Conservation (phyloP, 2,113 vertebrate species). For the Pipra filicauda region DNA sequence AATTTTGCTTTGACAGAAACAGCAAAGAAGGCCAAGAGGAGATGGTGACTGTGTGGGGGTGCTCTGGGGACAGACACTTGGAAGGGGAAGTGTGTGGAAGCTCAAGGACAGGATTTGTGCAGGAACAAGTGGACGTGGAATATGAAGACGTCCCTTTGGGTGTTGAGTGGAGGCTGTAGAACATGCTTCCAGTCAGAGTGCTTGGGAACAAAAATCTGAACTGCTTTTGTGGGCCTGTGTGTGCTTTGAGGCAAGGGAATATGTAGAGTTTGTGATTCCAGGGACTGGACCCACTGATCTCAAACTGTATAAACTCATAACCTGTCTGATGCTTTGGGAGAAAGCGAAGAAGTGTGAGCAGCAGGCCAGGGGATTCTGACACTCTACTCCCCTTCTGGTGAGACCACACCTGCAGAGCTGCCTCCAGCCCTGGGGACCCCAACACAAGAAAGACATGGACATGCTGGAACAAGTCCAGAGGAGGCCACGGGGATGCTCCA, state of each 20-base stretch:
- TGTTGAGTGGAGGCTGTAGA: neutral
- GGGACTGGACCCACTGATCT: neutral
- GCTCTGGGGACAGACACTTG: neutral
- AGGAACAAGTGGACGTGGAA: neutral
- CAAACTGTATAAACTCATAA: neutral
- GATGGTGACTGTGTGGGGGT: neutral
- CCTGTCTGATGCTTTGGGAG: neutral
- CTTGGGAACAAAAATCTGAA: neutral
- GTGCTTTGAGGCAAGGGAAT: neutral
- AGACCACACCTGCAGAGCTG: neutral
- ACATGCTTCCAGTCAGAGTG: neutral
- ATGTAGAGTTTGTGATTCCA: neutral
- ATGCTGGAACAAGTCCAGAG: neutral
- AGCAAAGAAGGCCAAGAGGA: neutral
- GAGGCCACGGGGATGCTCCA: neutral
- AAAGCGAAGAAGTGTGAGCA: neutral
- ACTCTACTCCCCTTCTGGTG: neutral
- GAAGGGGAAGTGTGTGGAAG: fast-evolving
- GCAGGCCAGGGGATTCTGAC: neutral
- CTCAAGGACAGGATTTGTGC: neutral
- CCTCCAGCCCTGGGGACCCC: neutral
- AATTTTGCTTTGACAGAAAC: neutral
- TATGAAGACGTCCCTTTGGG: neutral
- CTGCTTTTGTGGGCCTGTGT: neutral
- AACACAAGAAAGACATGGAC: neutral